These are phyloP conservation scores for Diprion similis DNA, from an alignment of 1,140 invertebrate genomes.

Conservation along the genomic window DNA sequence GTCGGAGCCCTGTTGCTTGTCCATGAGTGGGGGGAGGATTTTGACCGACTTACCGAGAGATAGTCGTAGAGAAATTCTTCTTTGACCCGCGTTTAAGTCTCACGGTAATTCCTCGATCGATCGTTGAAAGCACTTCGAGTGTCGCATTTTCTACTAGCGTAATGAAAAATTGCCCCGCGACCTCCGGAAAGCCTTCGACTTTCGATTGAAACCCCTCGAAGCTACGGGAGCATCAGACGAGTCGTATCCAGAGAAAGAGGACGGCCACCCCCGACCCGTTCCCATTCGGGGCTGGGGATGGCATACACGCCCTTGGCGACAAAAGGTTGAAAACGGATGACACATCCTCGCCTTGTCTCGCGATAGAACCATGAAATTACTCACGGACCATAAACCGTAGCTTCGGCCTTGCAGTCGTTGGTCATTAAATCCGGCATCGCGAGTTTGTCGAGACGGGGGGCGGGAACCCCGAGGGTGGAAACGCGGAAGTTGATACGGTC, in stretches of 20 bases:
- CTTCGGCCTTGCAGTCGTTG: not conserved
- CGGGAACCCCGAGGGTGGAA: no score
- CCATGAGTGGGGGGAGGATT: constrained; percentile 10
- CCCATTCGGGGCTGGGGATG: not conserved
- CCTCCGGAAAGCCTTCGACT: no score
- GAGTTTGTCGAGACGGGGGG: no score
- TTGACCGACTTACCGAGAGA: constrained; percentile 20
- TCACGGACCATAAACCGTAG: not conserved
- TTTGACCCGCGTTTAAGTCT: no score
- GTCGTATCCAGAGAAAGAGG: no score
- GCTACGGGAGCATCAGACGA: no score
- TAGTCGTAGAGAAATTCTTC: constrained; percentile 19
- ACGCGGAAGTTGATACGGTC: not conserved
- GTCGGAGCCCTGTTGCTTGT: not conserved
- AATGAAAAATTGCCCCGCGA: no score
- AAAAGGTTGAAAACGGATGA: constrained; percentile 1
- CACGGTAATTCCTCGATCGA: no score
- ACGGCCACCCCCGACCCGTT: no score
- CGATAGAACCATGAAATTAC: not conserved
- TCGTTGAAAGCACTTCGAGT: no score
- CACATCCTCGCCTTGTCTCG: not conserved
- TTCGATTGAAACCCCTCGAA: no score
- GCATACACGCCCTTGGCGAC: not conserved
- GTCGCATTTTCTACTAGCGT: no score
- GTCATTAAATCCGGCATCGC: not conserved